These are phyloP conservation scores for Drosophila carrolli DNA, from an alignment of 1,140 invertebrate species.

Conservation along the genomic window DNA sequence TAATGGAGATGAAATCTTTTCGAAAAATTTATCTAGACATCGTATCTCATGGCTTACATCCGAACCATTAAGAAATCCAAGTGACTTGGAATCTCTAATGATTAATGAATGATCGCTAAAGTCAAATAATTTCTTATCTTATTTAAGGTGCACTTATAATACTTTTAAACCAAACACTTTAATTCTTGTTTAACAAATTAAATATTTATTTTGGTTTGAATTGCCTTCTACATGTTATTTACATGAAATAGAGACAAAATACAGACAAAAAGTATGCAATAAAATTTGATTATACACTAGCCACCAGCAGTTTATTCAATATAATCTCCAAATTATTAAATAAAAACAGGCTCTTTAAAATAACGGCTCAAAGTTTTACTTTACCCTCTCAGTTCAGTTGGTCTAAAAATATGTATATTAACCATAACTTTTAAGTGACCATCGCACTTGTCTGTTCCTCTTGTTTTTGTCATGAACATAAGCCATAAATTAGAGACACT, in stretches of 20 bases:
- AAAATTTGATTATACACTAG: neutral
- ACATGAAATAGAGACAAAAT: neutral
- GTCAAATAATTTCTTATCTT: too few relatives aligned
- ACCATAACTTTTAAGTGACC: conserved; percentile 11
- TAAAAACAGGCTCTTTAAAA: neutral
- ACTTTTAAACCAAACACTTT: too few relatives aligned
- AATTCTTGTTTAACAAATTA: too few relatives aligned
- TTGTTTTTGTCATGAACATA: conserved; percentile 38
- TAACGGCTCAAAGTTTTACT: neutral
- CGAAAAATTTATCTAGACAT: too few relatives aligned
- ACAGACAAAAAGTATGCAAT: conserved; percentile 6
- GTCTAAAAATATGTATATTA: neutral
- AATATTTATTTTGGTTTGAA: too few relatives aligned
- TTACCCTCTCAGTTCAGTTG: neutral
- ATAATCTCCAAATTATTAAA: too few relatives aligned
- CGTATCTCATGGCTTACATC: too few relatives aligned
- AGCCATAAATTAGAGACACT: conserved; percentile 61
- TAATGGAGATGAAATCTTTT: too few relatives aligned
- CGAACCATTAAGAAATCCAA: too few relatives aligned
- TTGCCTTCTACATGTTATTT: neutral
- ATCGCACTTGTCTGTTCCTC: conserved; percentile 1
- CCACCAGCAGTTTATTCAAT: neutral
- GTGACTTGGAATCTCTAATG: too few relatives aligned
- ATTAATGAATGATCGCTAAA: too few relatives aligned
- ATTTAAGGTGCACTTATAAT: too few relatives aligned